Percentiles rank a stretch among this genome's conserved stretches.
Conservation (phyloP, 2,113 vertebrate genomes). For the Syrmaticus mikado region DNA sequence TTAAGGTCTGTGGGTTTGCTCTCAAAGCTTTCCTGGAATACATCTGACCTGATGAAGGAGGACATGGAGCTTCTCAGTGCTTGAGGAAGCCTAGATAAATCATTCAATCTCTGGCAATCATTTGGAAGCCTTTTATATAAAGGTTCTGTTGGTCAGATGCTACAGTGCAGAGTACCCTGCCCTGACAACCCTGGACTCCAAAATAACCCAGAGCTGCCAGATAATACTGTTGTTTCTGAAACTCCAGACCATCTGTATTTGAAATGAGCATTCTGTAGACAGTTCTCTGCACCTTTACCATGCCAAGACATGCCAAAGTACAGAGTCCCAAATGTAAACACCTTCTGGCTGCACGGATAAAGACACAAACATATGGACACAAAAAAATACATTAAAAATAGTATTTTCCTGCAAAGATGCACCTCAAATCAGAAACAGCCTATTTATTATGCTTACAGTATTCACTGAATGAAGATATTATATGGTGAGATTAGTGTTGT, state of each 20-base stretch:
- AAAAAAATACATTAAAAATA: not conserved
- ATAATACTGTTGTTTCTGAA: not conserved
- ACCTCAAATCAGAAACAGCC: not conserved
- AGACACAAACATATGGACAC: not conserved
- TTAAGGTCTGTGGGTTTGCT: not conserved
- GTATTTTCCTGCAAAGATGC: not conserved
- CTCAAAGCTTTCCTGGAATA: not conserved
- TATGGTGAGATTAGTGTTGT: not conserved
- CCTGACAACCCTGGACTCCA: not conserved
- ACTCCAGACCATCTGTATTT: constrained; percentile 31
- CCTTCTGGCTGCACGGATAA: not conserved
- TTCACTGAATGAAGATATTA: not conserved
- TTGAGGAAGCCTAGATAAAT: not conserved
- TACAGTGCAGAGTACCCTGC: not conserved
- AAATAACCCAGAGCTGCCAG: not conserved
- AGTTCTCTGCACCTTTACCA: not conserved
- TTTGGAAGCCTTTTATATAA: not conserved
- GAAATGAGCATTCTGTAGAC: constrained; percentile 11
- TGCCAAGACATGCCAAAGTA: not conserved
- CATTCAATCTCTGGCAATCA: not conserved
- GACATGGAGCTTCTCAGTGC: not conserved
- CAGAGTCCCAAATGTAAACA: not conserved
- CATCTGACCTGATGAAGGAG: not conserved
- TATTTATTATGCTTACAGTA: not conserved
- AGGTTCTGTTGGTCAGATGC: not conserved